Evolutionary conservation across 2,888 invertebrate species (phyloP).

Genomic region (Phengaris arion): DNA sequence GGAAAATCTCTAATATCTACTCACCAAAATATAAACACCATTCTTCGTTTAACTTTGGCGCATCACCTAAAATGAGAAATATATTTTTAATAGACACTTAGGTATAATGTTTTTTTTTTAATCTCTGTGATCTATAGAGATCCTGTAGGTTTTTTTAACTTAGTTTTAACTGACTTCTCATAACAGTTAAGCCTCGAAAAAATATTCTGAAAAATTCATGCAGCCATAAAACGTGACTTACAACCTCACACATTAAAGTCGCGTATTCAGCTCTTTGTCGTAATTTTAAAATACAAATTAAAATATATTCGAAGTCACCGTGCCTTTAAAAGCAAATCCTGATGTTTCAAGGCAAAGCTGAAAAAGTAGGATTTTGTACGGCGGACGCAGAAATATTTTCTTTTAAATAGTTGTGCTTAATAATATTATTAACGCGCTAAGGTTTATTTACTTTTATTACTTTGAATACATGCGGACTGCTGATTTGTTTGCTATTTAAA

Average conservation of each 20-base stretch:
- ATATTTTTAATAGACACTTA: too few relatives aligned
- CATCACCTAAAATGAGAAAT: too few relatives aligned
- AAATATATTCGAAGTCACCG: conserved; percentile 10
- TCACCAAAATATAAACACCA: too few relatives aligned
- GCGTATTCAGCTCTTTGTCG: neutral
- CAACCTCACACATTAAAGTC: conserved; percentile 7
- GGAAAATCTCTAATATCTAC: neutral
- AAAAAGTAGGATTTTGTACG: conserved; percentile 38
- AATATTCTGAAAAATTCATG: neutral
- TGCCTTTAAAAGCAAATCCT: conserved; percentile 33
- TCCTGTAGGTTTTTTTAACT: neutral
- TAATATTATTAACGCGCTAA: conserved; percentile 41
- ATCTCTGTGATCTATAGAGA: neutral
- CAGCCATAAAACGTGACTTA: neutral
- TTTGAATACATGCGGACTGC: conserved; percentile 43
- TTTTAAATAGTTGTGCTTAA: conserved; percentile 43
- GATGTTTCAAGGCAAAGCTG: conserved; percentile 36
- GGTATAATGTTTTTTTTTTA: neutral
- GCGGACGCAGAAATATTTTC: conserved; percentile 41
- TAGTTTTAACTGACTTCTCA: neutral
- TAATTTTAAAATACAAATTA: conserved; percentile 25
- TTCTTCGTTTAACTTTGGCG: too few relatives aligned
- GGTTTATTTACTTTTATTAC: conserved; percentile 45
- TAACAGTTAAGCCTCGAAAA: neutral
- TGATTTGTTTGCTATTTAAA: conserved; percentile 35